Evolutionary conservation across 1,140 invertebrate species (phyloP).

Genomic region (Melitaea cinxia): DNA sequence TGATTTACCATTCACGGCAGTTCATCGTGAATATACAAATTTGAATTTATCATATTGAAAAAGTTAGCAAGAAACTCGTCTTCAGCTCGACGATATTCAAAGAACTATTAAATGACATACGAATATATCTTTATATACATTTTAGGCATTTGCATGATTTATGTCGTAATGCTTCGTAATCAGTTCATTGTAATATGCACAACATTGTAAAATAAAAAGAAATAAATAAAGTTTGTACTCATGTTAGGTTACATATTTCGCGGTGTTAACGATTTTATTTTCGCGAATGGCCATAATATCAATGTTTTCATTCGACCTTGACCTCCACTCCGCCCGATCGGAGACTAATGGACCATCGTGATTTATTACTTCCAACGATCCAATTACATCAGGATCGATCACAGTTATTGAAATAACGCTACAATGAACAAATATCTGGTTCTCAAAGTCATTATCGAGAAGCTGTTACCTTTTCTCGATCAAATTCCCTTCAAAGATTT

Average conservation of each 20-base stretch:
- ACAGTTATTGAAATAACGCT: conserved; percentile 6
- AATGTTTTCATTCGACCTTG: conserved; percentile 23
- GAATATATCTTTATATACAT: too few relatives aligned
- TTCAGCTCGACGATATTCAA: background rate
- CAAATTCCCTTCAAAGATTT: conserved; percentile 10
- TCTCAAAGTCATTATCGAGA: conserved; percentile 4
- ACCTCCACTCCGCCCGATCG: conserved; percentile 22
- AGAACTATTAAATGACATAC: background rate
- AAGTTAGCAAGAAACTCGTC: background rate
- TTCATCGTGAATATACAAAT: background rate
- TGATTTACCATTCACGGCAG: background rate
- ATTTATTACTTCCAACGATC: conserved; percentile 26
- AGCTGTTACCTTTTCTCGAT: conserved; percentile 24
- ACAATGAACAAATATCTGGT: conserved; percentile 16
- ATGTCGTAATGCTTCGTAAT: too few relatives aligned
- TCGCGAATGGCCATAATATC: conserved; percentile 1
- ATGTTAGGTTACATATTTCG: background rate
- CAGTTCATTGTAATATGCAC: too few relatives aligned
- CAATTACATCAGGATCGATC: conserved; percentile 23
- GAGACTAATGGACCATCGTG: conserved; percentile 23
- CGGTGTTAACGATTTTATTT: background rate
- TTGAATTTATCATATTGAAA: background rate
- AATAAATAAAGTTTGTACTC: background rate
- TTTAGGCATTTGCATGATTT: too few relatives aligned
- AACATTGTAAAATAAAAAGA: background rate